phyloP scores from a whole-genome alignment of 2,113 vertebrate genomes.

The Ammodramus savannarum region DNA sequence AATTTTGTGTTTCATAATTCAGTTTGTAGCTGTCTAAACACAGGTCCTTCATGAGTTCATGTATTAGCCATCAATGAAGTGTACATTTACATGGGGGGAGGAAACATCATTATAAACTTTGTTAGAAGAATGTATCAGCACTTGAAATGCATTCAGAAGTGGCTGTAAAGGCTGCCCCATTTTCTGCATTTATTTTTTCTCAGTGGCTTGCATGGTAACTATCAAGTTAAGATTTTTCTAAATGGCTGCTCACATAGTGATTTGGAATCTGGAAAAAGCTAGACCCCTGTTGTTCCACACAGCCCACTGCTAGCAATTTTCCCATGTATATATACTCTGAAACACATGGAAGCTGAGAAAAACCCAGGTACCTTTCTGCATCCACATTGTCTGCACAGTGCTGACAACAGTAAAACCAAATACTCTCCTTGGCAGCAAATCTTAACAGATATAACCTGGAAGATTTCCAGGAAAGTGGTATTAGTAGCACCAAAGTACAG shows the following conservation, averaged over 20 bases:
- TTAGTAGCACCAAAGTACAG: neutral
- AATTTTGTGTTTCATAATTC: neutral
- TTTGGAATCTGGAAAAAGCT: neutral
- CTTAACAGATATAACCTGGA: constrained; percentile 18
- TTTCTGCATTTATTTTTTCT: neutral
- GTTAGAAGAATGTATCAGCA: neutral
- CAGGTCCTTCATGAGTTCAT: neutral
- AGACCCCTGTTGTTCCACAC: neutral
- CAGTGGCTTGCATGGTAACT: neutral
- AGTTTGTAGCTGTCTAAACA: constrained; percentile 25
- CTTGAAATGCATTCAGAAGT: neutral
- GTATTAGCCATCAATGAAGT: neutral
- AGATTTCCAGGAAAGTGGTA: neutral
- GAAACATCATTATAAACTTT: neutral
- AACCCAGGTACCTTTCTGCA: neutral
- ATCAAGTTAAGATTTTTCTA: neutral
- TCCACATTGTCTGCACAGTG: neutral
- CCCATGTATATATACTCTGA: neutral
- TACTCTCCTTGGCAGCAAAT: constrained; percentile 26
- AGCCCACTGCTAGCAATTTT: neutral
- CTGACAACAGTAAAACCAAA: constrained; percentile 46
- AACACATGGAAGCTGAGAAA: neutral
- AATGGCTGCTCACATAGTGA: neutral
- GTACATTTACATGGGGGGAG: neutral
- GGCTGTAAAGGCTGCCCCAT: neutral